Base-by-base conservation (phyloP, 2,888 invertebrate genomes). In the Oscheius myriophilus region DNA sequence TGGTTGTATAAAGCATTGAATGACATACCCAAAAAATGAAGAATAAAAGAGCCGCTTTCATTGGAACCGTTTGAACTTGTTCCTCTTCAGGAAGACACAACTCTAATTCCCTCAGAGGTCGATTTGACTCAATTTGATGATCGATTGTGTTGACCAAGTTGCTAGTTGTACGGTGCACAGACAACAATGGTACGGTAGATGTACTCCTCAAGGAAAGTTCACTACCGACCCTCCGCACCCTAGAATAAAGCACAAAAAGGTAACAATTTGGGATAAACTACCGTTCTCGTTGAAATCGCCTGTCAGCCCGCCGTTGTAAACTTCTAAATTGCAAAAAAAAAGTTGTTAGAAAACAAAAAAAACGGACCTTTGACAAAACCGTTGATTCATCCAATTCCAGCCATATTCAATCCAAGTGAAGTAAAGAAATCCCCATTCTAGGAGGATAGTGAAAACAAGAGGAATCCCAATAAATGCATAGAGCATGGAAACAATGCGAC, bases 391-490 rank as follows among this genome's bases (percentile, higher is more conserved):
- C 59, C 78, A 72, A 64, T 75, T 78, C 80, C 80, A 80, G 21
- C 66, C 76, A 42, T 78, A 80, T 63, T 80, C 79, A 16, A 81
- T 81, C 72, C 78, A 78, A 1, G 78, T 77, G 67, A 81, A 81
- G 55, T 79, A 81, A 55, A 81, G 62, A 68, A 78, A 78, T 64
- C 81, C 81, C 79, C 79, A 80, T 16, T 81, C 81, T 26, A 80
- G 71, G 2, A 81, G 73, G 62, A 81, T 81, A 41, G 75, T 78
- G 57, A 78, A 76, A 11, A 81, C 78, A 2, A 81, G 55, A 2
- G 81, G 81, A 46, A 81, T 81, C 7, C 81, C 81, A 18, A 81
- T 54, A 59, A 77, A 76, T 3, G 81, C 77, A 61, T 81, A 81
- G 46, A 80, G 42, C 78, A 81, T 81, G n/a, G 81, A 81, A 11